phyloP scores from a whole-genome alignment of 2,113 vertebrate genomes.

The Jaculus jaculus region DNA sequence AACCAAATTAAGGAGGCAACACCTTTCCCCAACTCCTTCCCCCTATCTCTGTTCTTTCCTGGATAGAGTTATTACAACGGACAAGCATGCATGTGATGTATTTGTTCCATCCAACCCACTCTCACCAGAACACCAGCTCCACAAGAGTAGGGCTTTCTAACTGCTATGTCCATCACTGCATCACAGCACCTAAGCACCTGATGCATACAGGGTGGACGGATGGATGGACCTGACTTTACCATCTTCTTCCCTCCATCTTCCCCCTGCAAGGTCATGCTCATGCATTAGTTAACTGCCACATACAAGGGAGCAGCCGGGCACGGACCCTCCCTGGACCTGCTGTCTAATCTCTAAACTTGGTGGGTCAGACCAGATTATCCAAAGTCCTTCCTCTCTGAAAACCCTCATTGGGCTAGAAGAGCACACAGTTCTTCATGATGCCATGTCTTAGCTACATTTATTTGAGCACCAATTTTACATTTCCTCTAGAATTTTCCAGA shows the following conservation, averaged over 20 bases:
- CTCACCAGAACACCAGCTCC: background rate
- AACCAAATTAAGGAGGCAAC: background rate
- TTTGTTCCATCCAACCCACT: background rate
- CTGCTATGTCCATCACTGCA: background rate
- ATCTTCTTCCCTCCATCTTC: background rate
- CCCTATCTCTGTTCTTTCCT: background rate
- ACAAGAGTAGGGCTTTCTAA: background rate
- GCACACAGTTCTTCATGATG: background rate
- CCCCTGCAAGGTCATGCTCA: background rate
- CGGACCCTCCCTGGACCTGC: background rate
- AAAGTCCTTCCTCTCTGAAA: constrained; percentile 13
- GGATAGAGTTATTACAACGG: background rate
- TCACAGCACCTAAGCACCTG: background rate
- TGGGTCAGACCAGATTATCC: background rate
- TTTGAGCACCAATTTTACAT: background rate
- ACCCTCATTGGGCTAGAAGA: background rate
- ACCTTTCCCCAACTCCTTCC: background rate
- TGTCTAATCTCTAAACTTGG: background rate
- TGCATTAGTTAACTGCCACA: background rate
- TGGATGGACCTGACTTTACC: background rate
- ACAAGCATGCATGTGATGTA: background rate
- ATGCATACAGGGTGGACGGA: no score
- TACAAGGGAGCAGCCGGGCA: background rate
- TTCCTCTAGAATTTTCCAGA: background rate
- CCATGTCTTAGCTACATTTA: background rate